Percentiles rank a stretch among this genome's conserved stretches.
These are phyloP conservation scores for Heliothis peltigera DNA, from an alignment of 2,888 invertebrate genomes.

Conservation along the genomic window DNA sequence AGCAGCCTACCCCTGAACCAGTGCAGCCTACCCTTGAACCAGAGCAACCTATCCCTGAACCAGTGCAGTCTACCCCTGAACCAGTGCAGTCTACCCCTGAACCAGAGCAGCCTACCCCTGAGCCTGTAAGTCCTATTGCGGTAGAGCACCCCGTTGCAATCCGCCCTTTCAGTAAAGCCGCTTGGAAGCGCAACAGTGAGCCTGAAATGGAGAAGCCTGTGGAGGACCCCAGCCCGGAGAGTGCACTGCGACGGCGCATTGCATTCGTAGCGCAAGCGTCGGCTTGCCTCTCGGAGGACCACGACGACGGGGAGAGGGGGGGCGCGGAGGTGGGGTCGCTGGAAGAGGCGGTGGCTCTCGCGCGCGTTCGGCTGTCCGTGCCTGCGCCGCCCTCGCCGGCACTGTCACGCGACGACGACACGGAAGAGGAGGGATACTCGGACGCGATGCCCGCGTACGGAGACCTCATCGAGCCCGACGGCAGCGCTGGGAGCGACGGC, in stretches of 20 bases:
- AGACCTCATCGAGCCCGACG: conserved; percentile 86
- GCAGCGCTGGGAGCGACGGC: conserved; percentile 74
- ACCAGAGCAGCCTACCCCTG: conserved; percentile 55
- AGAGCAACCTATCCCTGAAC: conserved; percentile 55
- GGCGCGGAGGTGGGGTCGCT: conserved; percentile 84
- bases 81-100: conserved; percentile 54
- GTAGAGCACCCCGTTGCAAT: conserved; percentile 87
- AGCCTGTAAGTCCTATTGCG: conserved; percentile 80
- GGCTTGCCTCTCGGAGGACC: conserved; percentile 87
- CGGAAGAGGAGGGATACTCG: conserved; percentile 85
- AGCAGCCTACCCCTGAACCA: conserved; percentile 56
- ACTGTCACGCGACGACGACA: conserved; percentile 82
- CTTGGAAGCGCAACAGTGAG: conserved; percentile 84
- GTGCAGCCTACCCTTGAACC: conserved; percentile 59
- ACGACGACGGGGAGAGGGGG: conserved; percentile 83
- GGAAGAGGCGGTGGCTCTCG: conserved; percentile 88
- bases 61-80: conserved; percentile 54
- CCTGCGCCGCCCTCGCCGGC: conserved; percentile 78
- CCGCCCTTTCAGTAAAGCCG: conserved; percentile 88
- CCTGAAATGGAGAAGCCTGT: conserved; percentile 83
- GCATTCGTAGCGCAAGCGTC: conserved; percentile 89
- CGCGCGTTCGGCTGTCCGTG: conserved; percentile 84
- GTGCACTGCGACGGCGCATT: conserved; percentile 85
- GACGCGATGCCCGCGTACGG: conserved; percentile 89
- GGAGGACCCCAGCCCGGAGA: conserved; percentile 86